Percentiles rank a stretch among this genome's conserved stretches.
Conservation (phyloP, 2,113 vertebrate species). For the Bombycilla garrulus region DNA sequence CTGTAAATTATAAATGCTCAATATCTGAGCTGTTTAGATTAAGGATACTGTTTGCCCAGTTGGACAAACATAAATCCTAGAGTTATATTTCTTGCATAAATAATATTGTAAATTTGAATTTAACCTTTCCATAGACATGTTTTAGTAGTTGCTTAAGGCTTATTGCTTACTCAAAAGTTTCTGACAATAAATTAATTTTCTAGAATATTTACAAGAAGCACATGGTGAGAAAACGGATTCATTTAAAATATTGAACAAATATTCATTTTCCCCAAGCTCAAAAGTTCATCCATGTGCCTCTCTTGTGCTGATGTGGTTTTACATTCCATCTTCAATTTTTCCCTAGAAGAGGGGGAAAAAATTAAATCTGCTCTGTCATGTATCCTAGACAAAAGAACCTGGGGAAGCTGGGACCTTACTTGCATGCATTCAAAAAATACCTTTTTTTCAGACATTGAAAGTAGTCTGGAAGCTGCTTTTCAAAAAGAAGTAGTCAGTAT, state of each 20-base stretch:
- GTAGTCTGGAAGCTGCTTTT: background rate
- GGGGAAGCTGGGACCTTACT: background rate
- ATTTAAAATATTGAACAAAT: background rate
- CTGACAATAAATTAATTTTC: constrained; percentile 1
- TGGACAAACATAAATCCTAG: background rate
- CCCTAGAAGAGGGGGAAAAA: rapidly evolving
- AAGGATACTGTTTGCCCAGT: background rate
- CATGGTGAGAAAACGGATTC: background rate
- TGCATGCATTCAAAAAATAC: background rate
- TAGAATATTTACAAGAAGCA: background rate
- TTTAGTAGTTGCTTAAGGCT: background rate
- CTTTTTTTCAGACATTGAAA: background rate
- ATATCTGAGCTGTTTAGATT: constrained; percentile 1
- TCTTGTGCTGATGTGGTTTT: background rate
- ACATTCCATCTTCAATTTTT: background rate
- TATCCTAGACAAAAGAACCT: background rate
- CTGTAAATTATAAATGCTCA: background rate
- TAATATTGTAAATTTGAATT: background rate
- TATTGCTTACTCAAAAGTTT: background rate
- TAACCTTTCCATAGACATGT: background rate
- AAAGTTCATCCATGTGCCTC: background rate
- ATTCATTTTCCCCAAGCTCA: background rate
- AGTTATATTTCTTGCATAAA: background rate
- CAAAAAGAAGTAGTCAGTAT: background rate
- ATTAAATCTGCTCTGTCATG: background rate